Conservation (phyloP, 2,797 vertebrate genomes). For the Thripadectes ignobilis region DNA sequence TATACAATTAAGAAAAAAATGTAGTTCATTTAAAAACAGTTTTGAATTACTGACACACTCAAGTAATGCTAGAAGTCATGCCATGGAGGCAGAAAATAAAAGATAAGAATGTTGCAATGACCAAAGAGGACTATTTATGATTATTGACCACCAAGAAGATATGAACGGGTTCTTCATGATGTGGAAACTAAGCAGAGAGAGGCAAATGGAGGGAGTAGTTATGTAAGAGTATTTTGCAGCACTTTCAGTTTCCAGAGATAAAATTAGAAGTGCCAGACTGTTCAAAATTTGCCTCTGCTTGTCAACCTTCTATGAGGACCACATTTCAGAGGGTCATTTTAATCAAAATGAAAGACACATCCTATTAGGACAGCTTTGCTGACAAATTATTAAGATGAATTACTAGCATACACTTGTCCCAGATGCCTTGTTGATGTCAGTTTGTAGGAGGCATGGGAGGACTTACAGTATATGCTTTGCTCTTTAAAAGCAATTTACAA, state of each 20-base stretch:
- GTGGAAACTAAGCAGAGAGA: background rate
- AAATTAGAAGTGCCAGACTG: slow-evolving; percentile 63
- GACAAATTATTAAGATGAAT: slow-evolving; percentile 81
- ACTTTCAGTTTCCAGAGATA: slow-evolving; percentile 29
- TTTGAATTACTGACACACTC: slow-evolving; percentile 16
- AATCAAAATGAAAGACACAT: slow-evolving; percentile 77
- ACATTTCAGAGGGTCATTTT: slow-evolving; percentile 73
- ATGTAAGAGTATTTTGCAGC: background rate
- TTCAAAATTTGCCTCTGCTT: slow-evolving; percentile 49
- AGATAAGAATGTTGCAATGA: background rate
- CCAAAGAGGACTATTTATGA: background rate
- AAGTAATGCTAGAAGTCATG: background rate
- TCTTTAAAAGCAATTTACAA: slow-evolving; percentile 74
- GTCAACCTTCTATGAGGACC: slow-evolving; percentile 56
- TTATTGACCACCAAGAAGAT: background rate
- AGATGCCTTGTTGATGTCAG: slow-evolving; percentile 63
- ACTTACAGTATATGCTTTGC: slow-evolving; percentile 51
- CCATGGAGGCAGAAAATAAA: background rate
- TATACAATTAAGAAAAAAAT: slow-evolving; percentile 34
- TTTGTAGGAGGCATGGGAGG: slow-evolving; percentile 50
- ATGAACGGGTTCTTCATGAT: background rate
- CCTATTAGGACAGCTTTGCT: slow-evolving; percentile 74
- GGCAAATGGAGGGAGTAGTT: background rate
- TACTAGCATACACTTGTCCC: slow-evolving; percentile 57
- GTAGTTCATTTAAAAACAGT: background rate